Conservation (phyloP, 1,140 invertebrate genomes). For the Venturia canescens region DNA sequence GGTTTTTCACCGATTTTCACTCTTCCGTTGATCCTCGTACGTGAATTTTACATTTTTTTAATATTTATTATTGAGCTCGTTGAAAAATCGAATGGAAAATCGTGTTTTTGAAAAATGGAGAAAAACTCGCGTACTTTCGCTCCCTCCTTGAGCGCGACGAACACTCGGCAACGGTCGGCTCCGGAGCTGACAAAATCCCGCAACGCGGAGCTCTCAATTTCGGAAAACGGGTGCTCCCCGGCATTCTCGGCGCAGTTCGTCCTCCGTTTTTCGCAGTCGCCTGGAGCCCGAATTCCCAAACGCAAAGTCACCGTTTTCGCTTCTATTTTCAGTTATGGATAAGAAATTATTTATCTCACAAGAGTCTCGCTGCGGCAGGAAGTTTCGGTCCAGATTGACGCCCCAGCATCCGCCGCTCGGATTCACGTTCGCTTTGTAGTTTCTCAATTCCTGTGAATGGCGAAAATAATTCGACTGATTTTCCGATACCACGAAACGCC, state of each 20-base stretch:
- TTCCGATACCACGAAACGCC: neutral
- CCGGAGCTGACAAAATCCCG: neutral
- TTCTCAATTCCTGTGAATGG: conserved; percentile 15
- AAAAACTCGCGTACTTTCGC: conserved; percentile 7
- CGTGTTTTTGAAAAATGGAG: neutral
- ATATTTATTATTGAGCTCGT: too few species aligned
- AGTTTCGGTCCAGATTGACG: conserved; percentile 40
- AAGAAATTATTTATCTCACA: conserved; percentile 4
- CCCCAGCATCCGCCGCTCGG: conserved; percentile 1
- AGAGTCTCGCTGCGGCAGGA: conserved; percentile 1
- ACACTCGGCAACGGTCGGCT: neutral
- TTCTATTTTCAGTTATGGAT: neutral
- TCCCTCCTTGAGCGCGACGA: conserved; percentile 34
- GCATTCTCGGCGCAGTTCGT: conserved; percentile 16
- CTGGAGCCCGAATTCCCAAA: neutral
- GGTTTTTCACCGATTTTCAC: neutral
- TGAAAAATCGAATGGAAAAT: too few species aligned
- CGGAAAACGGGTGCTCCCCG: conserved; percentile 32
- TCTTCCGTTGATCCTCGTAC: neutral
- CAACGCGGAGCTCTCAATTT: conserved; percentile 27
- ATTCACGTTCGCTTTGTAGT: conserved; percentile 30
- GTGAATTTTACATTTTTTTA: neutral
- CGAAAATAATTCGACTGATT: neutral
- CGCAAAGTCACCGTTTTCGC: neutral
- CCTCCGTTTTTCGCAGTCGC: neutral